Evolutionary conservation across 2,888 invertebrate species (phyloP).

Genomic region (Agriopis aurantiaria): DNA sequence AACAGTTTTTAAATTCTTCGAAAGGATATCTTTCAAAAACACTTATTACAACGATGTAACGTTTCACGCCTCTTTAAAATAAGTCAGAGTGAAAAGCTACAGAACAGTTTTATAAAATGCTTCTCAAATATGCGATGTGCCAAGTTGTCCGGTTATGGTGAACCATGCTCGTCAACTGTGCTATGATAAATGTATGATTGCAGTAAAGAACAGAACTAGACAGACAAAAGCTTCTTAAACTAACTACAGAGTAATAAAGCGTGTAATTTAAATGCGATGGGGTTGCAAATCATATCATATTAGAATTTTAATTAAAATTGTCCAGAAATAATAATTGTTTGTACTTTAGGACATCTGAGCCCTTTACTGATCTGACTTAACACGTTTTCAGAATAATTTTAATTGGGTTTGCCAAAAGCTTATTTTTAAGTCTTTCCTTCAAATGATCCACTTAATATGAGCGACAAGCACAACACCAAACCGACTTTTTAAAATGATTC

Average conservation of each 20-base stretch:
- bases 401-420: no score
- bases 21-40: constrained; percentile 25
- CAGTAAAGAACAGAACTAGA: constrained; percentile 54
- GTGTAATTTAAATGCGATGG: constrained; percentile 36
- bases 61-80: not conserved
- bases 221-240: constrained; percentile 73
- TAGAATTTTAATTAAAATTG: not conserved
- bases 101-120: not conserved
- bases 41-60: constrained; percentile 5
- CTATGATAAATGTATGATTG: constrained; percentile 42
- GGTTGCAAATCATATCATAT: constrained; percentile 28
- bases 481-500: no score
- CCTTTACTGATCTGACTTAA: no score
- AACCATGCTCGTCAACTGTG: constrained; percentile 26
- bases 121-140: constrained; percentile 10
- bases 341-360: no score
- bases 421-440: no score
- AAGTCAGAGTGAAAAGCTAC: not conserved
- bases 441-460: no score
- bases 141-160: constrained; percentile 2
- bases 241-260: constrained; percentile 41
- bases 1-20: constrained; percentile 7
- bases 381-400: no score
- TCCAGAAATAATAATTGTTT: not conserved
- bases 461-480: no score